Percentiles rank a stretch among this genome's conserved stretches.
Conservation (phyloP, 1,140 invertebrate species). For the Apis mellifera region Amel_HAv3.1 CM009945.2:6581001-6581500, state of each 20-base stretch:
- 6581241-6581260: background rate
- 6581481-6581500: background rate
- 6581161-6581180: background rate
- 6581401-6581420: constrained; percentile 2
- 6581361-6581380: background rate
- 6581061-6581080: background rate
- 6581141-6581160: constrained; percentile 6
- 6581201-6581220: constrained; percentile 31
- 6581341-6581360: background rate
- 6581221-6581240: constrained; percentile 20
- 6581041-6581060: background rate
- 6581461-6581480: background rate
- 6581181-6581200: constrained; percentile 10
- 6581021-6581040: background rate
- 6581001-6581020: background rate
- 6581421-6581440: background rate
- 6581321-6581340: background rate
- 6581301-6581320: background rate
- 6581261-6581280: background rate
- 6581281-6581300: background rate
- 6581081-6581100: background rate
- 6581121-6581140: background rate
- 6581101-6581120: no score
- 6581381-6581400: background rate
- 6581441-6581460: background rate